Base-by-base conservation (phyloP, 2,888 invertebrate genomes). In the Epinotia ramella region DNA sequence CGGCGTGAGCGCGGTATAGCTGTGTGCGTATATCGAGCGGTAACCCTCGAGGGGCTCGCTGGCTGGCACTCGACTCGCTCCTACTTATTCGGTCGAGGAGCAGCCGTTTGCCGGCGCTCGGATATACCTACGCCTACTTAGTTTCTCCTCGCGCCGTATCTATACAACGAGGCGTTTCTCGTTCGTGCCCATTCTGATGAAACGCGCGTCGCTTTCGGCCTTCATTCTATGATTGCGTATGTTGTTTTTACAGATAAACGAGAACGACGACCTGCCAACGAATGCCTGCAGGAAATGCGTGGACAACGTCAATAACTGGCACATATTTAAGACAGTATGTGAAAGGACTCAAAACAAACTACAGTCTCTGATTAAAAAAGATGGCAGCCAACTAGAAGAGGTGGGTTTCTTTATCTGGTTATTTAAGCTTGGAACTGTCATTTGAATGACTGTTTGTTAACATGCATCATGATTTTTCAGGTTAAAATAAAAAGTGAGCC, bases 221-320 rank as follows among this genome's bases (percentile, higher is more conserved):
- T 90, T 87, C 87, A 85, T 89, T 81, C 79, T 84, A 87, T 90
- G 90, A 92, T 90, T 91, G 87, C 90, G 91, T 92, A 89, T 91
- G 89, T 89, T 89, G 84, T 88, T 89, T 88, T 95, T 95, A 83
- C 95, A 96, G 96, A 95, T 96, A 87, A 93, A 89, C 81, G 88
- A 93, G 81, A 93, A 94, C 87, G 96, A 97, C 88, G 95, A 95
- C 84, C 85, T 96, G 85, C 95, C 96, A 33, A 96, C 95, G 24
- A 93, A 95, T 88, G 95, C 96, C 86, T 97, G 97, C 88, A 92
- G 92, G 81, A 93, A 94, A 83, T 97, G 97, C 84, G 87, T 95
- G 82, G 93, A 92, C 82, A 96, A 95, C 91, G 95, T 97, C 81
- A 96, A 96, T 84, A 95, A 95, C 86, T 97, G 96, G 96, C 95